Conservation (phyloP, 2,113 vertebrate species). For the Odocoileus hemionus region DNA sequence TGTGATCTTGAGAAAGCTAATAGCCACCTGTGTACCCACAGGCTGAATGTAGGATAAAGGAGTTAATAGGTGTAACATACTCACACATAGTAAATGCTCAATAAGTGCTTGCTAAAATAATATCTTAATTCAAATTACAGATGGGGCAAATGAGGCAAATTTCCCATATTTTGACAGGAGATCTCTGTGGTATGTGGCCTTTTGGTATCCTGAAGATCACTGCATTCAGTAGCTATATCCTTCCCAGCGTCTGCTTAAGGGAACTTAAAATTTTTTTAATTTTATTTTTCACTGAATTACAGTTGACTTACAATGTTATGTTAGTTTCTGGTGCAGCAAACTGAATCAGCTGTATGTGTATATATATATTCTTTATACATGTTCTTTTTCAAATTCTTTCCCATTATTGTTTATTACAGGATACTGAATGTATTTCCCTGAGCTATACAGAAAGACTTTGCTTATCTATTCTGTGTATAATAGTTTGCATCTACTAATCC, state of each 20-base stretch:
- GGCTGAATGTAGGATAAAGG: neutral
- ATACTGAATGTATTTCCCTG: neutral
- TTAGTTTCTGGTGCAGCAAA: too few species aligned
- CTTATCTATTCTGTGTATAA: neutral
- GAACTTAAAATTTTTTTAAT: neutral
- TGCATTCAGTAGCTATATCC: neutral
- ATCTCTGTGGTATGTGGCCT: neutral
- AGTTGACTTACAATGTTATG: neutral
- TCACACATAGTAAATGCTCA: neutral
- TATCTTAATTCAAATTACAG: neutral
- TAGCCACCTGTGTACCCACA: neutral
- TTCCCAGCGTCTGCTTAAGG: neutral
- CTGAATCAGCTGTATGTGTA: neutral
- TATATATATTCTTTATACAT: neutral
- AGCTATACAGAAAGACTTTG: neutral
- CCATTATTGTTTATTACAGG: neutral
- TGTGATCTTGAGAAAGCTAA: neutral
- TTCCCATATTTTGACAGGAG: neutral
- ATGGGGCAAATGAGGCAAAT: neutral
- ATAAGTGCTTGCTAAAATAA: neutral
- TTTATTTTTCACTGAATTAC: neutral
- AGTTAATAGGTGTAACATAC: neutral
- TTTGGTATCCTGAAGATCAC: neutral
- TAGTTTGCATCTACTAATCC: neutral
- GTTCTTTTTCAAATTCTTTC: neutral